Percentiles rank a stretch among this genome's conserved stretches.
These are phyloP conservation scores for Zaprionus obscuricornis DNA, from an alignment of 2,888 invertebrate species.

Conservation along the genomic window DNA sequence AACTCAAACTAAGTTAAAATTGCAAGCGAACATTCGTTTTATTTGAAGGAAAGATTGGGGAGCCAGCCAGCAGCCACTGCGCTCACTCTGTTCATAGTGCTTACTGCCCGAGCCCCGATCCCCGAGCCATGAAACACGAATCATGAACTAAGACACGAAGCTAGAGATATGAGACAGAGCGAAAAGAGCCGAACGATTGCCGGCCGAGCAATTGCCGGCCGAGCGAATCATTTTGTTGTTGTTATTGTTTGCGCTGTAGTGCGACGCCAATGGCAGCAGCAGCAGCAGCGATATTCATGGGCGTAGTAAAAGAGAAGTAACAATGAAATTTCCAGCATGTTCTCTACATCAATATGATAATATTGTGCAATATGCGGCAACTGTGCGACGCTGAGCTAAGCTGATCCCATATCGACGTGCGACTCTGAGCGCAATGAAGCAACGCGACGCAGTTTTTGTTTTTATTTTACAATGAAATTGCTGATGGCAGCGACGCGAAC, in stretches of 20 bases:
- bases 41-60: constrained; percentile 74
- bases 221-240: constrained; percentile 5
- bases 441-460: too few species aligned
- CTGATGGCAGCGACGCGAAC: constrained; percentile 23
- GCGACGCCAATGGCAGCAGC: constrained; percentile 16
- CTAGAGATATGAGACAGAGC: constrained; percentile 24
- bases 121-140: too few species aligned
- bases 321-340: too few species aligned
- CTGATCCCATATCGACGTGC: too few species aligned
- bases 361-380: too few species aligned
- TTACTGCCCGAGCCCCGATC: too few species aligned
- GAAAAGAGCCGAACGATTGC: constrained; percentile 37
- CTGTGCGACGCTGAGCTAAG: too few species aligned
- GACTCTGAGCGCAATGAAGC: too few species aligned
- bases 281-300: constrained; percentile 1
- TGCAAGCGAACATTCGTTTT: constrained; percentile 78
- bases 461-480: constrained; percentile 41
- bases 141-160: too few species aligned
- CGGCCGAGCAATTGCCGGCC: constrained; percentile 27
- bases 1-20: constrained; percentile 82
- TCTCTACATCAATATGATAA: too few species aligned
- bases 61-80: constrained; percentile 31
- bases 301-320: background rate
- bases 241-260: constrained; percentile 3
- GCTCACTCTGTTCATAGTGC: too few species aligned